A percentile compares a stretch with the other conserved stretches of the same genome.
phyloP scores from a whole-genome alignment of 2,113 vertebrate species.

The Hystrix cristata region DNA sequence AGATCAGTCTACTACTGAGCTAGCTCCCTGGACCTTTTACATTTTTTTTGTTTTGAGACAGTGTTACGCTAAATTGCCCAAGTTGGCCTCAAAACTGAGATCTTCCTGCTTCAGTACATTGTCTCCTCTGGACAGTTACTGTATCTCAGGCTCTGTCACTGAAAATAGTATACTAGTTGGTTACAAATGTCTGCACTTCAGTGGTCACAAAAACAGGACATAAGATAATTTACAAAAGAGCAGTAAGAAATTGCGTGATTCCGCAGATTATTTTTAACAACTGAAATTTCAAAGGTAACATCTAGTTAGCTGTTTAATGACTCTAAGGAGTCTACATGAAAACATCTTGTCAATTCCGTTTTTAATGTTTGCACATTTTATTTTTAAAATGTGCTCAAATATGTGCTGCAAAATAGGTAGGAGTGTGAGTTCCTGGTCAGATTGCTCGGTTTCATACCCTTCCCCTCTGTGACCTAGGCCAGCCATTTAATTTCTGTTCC shows the following conservation, averaged over 20 bases:
- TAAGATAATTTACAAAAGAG: not conserved
- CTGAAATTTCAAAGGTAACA: slow-evolving; percentile 7
- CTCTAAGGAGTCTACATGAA: not conserved
- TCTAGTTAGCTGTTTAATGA: not conserved
- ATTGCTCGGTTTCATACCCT: not conserved
- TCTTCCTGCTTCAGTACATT: not conserved
- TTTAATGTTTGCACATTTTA: not conserved
- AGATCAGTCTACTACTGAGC: not conserved
- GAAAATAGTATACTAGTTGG: not conserved
- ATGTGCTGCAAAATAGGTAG: not conserved
- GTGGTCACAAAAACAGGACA: not conserved
- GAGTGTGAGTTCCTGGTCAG: not conserved
- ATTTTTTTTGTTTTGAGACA: not conserved
- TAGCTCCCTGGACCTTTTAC: not conserved
- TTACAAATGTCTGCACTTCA: not conserved
- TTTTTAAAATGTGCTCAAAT: not conserved
- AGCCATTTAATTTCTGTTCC: not conserved
- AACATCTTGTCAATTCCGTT: not conserved
- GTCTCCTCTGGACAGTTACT: not conserved
- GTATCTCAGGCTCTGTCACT: not conserved
- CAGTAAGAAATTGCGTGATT: not conserved
- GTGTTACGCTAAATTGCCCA: not conserved
- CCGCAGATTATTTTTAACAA: slow-evolving; percentile 29
- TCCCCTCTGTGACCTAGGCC: no score
- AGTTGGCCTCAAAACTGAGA: not conserved